Evolutionary conservation across 2,888 invertebrate species (phyloP), one percentile per base, ranked within the genome.

Genomic region (Hedychridium roseum): DNA sequence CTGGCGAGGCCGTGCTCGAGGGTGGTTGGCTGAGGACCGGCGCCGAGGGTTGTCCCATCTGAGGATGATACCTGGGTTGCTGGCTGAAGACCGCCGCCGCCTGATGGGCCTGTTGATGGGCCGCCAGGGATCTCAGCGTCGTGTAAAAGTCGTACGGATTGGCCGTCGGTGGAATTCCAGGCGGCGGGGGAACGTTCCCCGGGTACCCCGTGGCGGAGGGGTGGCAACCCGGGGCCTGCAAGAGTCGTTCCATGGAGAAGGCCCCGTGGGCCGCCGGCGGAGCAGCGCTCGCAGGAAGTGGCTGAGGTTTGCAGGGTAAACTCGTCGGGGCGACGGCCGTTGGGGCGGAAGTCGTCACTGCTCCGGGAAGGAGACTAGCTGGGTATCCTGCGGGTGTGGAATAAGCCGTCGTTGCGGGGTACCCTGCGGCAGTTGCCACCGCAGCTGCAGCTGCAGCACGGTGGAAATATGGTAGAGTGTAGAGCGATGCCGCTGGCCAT

Each of bases 391-490:
- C 73, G 20, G 73, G 81, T 60, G 39, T 21, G 5, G 51, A 3
- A 54, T 81, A 82, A 1, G 74, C 60, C 1, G 68, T 71, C 3
- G 73, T 54, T 0, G 67, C 57, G 3, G 76, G 48, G 57, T 79
- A 62, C 82, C 83, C 21, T 82, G 82, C 5, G 81, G 81, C 12
- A 83, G 80, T 40, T 83, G 79, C 43, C 80, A 80, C 57, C 66
- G 74, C 35, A 82, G 82, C 18, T 80, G 81, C 72, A 79, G 82
- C 73, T 80, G 81, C 52, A 78, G 82, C 65, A 76, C 82, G 71
- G 84, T 89, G 39, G 81, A 90, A 79, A 73, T 76, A 71, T 78
- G 88, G 79, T 85, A 91, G 59, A 85, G 81, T 58, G 68, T 90
- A 90, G 70, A 90, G 85, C 6, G 88, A 87, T 42, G 88, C 84